These are phyloP conservation scores for Calyptommatus sinebrachiatus DNA, from an alignment of 2,113 vertebrate genomes.

Conservation along the genomic window DNA sequence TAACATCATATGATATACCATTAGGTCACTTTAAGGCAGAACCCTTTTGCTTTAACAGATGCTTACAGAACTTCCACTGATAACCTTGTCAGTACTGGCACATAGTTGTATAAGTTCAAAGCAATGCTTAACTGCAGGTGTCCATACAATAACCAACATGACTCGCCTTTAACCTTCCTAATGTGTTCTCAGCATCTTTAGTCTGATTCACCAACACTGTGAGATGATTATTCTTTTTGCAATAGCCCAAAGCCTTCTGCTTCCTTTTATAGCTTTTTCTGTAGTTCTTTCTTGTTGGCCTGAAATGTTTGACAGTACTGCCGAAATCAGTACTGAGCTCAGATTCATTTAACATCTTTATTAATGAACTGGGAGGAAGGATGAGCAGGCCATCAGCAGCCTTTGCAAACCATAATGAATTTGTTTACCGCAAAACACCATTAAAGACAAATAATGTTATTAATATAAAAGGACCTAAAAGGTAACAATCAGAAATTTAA, in stretches of 20 bases:
- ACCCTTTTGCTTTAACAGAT: too few relatives aligned
- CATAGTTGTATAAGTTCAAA: too few relatives aligned
- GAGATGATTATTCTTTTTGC: background rate
- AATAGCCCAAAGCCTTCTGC: background rate
- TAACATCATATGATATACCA: too few relatives aligned
- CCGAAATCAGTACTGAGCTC: constrained; percentile 14
- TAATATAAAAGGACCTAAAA: constrained; percentile 13
- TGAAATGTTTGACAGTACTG: background rate
- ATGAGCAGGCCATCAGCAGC: background rate
- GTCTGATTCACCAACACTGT: background rate
- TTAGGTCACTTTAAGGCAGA: too few relatives aligned
- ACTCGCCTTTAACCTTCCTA: background rate
- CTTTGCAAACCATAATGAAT: constrained; percentile 21
- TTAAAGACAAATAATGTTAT: constrained; percentile 7
- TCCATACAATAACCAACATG: background rate
- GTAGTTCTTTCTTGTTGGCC: background rate
- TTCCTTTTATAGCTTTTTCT: background rate
- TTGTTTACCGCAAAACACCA: constrained; percentile 17
- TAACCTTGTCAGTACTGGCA: too few relatives aligned
- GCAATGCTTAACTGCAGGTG: background rate
- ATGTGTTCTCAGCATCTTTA: background rate
- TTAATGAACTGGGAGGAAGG: background rate
- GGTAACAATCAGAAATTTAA: constrained; percentile 28
- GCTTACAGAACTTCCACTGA: too few relatives aligned
- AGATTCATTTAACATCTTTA: constrained; percentile 17